Evolutionary conservation across 2,113 vertebrate species (phyloP), one percentile per base, ranked within the genome.

Genomic region (Brachypodius melanocephalos): DNA sequence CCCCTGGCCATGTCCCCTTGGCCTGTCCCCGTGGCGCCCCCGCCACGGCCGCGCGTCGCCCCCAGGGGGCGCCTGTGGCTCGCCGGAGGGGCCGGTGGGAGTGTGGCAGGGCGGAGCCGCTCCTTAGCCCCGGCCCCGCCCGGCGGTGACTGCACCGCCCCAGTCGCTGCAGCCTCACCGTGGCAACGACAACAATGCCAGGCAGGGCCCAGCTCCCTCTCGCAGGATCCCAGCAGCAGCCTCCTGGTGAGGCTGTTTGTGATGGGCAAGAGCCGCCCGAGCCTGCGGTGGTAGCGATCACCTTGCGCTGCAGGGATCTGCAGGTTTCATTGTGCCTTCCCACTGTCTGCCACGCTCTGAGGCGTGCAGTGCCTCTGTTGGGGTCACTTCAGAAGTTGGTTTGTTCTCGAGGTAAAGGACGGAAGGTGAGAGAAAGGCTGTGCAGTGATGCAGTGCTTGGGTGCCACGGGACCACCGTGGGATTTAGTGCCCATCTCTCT

Each of bases 381-480:
- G 46, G 42, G 12, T 5, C 34, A 25, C 71, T 43, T 55, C 42
- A 36, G 55, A 55, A 46, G 25, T 15, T 15, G 59, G 31, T 6
- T 57, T 77, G 63, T 61, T n/a, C 12, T 25, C 2, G 1, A 10
- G 69, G 5, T 34, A 51, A 49, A 42, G 61, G 49, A 54, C 1
- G 8, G 48, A 72, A 25, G 63, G 22, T 29, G 25, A 61, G 20
- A 51, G 85, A 34, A 49, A 9, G 31, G 55, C 55, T 46, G 36
- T 40, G 58, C 38, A 25, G 32, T 49, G 36, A n/a, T 4, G 8
- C 32, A 14, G 83, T 22, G 22, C 16, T 29, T 0, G 0, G 14
- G 25, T 76, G 43, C 34, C 5, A 2, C 5, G 5, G 36, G 46
- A 9, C 28, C 0, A 0, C 8, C 2, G 6, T 32, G 48, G 15